A percentile compares a stretch with the other conserved stretches of the same genome.
Evolutionary conservation across 2,797 vertebrate species (phyloP).

Genomic region (Girardinus metallicus): DNA sequence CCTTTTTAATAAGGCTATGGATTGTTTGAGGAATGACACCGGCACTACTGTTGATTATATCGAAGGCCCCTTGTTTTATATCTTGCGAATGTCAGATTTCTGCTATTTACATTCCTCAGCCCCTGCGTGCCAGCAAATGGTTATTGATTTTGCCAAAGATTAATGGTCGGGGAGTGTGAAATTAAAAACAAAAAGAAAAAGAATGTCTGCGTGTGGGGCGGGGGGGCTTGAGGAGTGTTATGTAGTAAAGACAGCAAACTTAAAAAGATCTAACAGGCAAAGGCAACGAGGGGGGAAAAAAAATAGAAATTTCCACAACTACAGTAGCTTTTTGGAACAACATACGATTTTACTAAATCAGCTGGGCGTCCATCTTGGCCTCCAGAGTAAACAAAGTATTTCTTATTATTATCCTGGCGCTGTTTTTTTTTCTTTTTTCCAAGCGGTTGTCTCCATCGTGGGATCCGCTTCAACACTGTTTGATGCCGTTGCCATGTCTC

Average conservation of each 20-base stretch:
- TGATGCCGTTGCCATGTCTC: conserved; percentile 60
- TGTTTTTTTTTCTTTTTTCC: background rate
- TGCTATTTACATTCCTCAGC: conserved; percentile 81
- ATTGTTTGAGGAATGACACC: conserved; percentile 72
- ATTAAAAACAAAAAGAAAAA: conserved; percentile 69
- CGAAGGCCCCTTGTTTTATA: conserved; percentile 78
- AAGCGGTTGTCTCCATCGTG: conserved; percentile 26
- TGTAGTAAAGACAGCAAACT: background rate
- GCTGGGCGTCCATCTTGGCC: conserved; percentile 29
- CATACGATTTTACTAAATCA: conserved; percentile 12
- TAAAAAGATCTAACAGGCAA: background rate
- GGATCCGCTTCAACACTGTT: conserved; percentile 52
- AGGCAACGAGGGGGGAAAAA: background rate
- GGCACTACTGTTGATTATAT: conserved; percentile 75
- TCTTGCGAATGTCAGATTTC: conserved; percentile 79
- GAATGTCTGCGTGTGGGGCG: no score
- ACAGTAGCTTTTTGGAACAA: background rate
- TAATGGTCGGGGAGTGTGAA: conserved; percentile 58
- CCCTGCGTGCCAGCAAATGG: conserved; percentile 63
- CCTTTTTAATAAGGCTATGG: conserved; percentile 82
- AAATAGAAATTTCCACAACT: background rate
- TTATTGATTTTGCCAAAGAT: conserved; percentile 76
- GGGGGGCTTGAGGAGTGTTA: background rate
- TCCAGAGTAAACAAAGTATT: conserved; percentile 51
- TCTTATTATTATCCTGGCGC: conserved; percentile 52